phyloP scores from a whole-genome alignment of 1,140 invertebrate genomes.

The Calliphora vicina region DNA sequence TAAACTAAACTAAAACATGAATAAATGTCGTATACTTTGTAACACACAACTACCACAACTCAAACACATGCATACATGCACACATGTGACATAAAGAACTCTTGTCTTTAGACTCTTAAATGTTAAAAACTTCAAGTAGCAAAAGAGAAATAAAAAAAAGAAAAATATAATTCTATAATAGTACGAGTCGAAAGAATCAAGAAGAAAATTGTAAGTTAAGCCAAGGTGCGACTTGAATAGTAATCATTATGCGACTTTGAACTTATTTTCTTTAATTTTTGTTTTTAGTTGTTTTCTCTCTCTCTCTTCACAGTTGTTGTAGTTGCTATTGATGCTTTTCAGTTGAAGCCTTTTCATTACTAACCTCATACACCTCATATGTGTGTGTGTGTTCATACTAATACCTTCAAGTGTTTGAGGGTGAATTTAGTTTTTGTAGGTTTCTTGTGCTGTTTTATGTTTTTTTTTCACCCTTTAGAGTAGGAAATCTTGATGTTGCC shows the following conservation, averaged over 20 bases:
- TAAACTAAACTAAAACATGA: not conserved
- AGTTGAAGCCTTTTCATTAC: not conserved
- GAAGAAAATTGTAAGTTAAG: constrained; percentile 23
- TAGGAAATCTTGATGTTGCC: not conserved
- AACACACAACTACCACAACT: not conserved
- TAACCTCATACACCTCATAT: not conserved
- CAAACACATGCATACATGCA: not conserved
- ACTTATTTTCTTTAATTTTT: constrained; percentile 18
- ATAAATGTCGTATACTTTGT: not conserved
- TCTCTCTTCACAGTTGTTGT: not conserved
- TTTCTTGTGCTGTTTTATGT: not conserved
- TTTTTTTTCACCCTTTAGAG: not conserved
- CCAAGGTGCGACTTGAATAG: constrained; percentile 26
- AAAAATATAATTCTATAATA: not conserved
- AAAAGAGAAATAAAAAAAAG: constrained; percentile 1
- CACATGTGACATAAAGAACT: constrained; percentile 26
- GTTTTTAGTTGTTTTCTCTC: not conserved
- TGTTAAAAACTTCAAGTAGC: constrained; percentile 32
- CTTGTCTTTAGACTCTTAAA: constrained; percentile 23
- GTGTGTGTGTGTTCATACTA: not conserved
- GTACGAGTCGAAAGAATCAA: constrained; percentile 19
- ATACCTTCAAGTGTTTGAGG: not conserved
- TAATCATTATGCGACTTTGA: constrained; percentile 34
- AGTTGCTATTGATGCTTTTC: not conserved
- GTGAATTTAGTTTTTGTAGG: not conserved